Conservation (phyloP, 2,888 invertebrate species). For the Xestia ashworthii region DNA sequence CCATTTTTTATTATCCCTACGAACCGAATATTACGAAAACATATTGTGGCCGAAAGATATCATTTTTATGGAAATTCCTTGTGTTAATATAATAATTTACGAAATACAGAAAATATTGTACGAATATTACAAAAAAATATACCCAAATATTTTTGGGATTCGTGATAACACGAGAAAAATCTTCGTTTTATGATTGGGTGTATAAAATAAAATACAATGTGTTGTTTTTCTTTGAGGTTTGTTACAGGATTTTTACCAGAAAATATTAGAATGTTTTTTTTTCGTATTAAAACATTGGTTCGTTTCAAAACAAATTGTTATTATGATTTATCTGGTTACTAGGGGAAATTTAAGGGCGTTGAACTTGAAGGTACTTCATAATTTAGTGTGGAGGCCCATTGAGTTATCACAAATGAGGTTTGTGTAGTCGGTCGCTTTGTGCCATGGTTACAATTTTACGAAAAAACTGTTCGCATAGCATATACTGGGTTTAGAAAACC, state of each 20-base stretch:
- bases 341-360: neutral
- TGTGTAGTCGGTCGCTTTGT: neutral
- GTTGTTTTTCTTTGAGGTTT: neutral
- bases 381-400: neutral
- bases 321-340: neutral
- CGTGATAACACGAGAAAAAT: slow-evolving; percentile 32
- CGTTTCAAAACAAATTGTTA: neutral
- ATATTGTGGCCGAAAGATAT: slow-evolving; percentile 58
- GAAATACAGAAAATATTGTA: slow-evolving; percentile 46
- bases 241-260: neutral
- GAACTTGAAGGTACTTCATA: neutral
- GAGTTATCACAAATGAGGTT: neutral
- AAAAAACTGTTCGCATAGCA: no score
- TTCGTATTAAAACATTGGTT: slow-evolving; percentile 14
- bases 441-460: no score
- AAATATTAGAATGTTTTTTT: slow-evolving; percentile 20
- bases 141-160: slow-evolving; percentile 21
- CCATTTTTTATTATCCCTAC: slow-evolving; percentile 45
- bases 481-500: no score
- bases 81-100: slow-evolving; percentile 52
- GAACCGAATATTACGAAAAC: slow-evolving; percentile 45
- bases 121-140: slow-evolving; percentile 40
- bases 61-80: slow-evolving; percentile 60
- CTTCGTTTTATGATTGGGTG: slow-evolving; percentile 17
- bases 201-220: slow-evolving; percentile 20